Base-by-base conservation (phyloP, 2,797 vertebrate species). In the Rhincodon typus region DNA sequence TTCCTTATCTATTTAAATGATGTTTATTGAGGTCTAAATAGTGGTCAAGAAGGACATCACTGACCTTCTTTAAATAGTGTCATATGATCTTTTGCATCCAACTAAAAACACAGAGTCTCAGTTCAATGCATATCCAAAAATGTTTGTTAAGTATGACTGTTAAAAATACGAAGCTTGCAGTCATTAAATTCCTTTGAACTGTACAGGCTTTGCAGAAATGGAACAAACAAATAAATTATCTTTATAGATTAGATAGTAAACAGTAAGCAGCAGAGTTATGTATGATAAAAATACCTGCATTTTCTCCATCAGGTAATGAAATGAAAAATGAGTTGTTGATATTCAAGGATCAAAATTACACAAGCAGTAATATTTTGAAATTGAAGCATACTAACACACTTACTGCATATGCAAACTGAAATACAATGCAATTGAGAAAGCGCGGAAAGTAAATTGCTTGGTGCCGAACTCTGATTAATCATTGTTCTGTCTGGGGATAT, bases 311-410 rank as follows among this genome's bases (percentile, higher is more conserved):
- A 53, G 46, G 74, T 50, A 94, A 94, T 74, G 42, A 53, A 94
- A 94, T 94, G 94, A 46, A 94, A 74, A 27, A 94, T 74, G 15
- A 74, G 69, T 74, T 74, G 42, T 74, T 94, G n/a, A 72, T 50
- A 94, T 46, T 50, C 42, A 69, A 74, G 69, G 69, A 74, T 74
- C 25, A 94, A 74, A 74, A 94, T 94, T 50, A 30, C 94, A 74
- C 34, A 53, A 30, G 70, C 70, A 34, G 25, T 53, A 74, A 94
- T 72, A 25, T 30, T 94, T 46, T 94, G 23, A 34, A 42, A 42
- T 42, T 72, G 67, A 74, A 94, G 25, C 69, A 94, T 13, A 42
- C 67, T 30, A 70, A 94, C 34, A 30, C 25, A 25, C 27, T 30
- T 0, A 1, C n/a, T 66, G 57, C 66, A 67, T 23, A 12, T 67